These are phyloP conservation scores for Phallusia fumigata DNA, from an alignment of 23 tunicate species.

Conservation along the genomic window DNA sequence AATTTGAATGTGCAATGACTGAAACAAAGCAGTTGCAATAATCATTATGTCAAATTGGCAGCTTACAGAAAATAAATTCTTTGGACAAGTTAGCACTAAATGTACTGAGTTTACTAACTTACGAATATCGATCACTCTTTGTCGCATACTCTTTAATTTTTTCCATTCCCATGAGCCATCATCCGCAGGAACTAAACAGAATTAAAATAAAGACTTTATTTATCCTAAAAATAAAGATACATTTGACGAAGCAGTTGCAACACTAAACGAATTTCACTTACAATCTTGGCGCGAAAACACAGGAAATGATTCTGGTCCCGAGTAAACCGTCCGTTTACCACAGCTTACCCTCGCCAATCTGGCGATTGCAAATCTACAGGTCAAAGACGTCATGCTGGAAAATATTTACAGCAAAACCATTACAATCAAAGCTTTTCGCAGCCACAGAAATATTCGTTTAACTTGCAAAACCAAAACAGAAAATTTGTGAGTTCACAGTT, in stretches of 20 bases:
- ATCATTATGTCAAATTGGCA: too few species aligned
- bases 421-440: background rate
- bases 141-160: background rate
- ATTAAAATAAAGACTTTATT: too few species aligned
- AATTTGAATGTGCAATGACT: too few species aligned
- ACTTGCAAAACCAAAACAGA: too few species aligned
- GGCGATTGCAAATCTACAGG: background rate
- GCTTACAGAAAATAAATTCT: too few species aligned
- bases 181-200: background rate
- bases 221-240: background rate
- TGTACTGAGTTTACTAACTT: too few species aligned
- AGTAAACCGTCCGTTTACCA: background rate
- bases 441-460: too few species aligned
- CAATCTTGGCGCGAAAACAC: background rate
- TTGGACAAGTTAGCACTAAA: too few species aligned
- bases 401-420: background rate
- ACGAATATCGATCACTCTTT: background rate
- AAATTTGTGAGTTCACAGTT: too few species aligned
- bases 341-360: background rate
- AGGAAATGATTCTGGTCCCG: background rate
- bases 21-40: background rate
- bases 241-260: background rate
- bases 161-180: slow-evolving; percentile 1
- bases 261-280: background rate
- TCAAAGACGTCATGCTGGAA: background rate